Evolutionary conservation across 2,797 vertebrate genomes (phyloP).

Genomic region (Alfaro cultratus): DNA sequence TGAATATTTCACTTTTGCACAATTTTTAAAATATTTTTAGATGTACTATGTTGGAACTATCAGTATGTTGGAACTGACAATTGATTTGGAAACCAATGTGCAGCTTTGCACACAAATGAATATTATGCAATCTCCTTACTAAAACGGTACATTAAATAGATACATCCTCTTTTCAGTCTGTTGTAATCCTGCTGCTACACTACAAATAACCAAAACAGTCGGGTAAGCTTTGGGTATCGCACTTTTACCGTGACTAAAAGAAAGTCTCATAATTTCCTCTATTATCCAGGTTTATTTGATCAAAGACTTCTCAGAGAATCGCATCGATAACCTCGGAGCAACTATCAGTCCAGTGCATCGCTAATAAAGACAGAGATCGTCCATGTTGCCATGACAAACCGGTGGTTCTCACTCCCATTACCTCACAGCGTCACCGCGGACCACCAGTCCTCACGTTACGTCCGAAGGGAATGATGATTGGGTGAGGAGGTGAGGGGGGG

Average conservation of each 20-base stretch:
- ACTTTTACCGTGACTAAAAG: neutral
- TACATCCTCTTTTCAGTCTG: too few species aligned
- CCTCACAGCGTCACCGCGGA: constrained; percentile 21
- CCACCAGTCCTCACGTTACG: constrained; percentile 21
- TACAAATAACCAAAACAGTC: neutral
- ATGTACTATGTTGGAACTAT: neutral
- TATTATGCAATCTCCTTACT: neutral
- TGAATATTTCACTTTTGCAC: too few species aligned
- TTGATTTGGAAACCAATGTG: neutral
- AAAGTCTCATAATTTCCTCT: neutral
- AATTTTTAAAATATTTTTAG: too few species aligned
- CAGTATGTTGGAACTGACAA: neutral
- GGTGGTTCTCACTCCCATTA: constrained; percentile 12
- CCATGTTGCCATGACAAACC: neutral
- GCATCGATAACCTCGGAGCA: neutral
- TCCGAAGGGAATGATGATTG: neutral
- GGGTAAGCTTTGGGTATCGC: neutral
- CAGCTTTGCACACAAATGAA: neutral
- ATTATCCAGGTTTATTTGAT: neutral
- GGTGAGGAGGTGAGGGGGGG: neutral
- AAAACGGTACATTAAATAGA: neutral
- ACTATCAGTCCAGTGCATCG: too few species aligned
- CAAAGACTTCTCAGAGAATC: neutral
- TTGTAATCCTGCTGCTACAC: neutral
- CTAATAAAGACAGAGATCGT: constrained; percentile 4